Evolutionary conservation across 2,888 invertebrate species (phyloP).

Genomic region (Linnaemya vulpina): DNA sequence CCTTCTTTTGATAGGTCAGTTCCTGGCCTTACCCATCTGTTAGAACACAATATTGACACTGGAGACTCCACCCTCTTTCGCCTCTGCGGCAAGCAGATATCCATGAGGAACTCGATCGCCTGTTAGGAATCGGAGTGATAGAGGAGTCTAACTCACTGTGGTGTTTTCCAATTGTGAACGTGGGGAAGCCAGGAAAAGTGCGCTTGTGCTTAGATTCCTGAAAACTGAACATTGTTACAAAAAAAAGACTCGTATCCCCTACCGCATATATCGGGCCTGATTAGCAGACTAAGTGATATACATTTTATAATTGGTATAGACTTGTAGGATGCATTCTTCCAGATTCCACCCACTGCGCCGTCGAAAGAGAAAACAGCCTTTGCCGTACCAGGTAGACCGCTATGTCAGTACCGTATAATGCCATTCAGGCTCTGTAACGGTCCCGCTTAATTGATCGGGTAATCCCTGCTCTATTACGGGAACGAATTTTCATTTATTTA

Average conservation of each 20-base stretch:
- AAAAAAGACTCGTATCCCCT: neutral
- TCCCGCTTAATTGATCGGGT: too few relatives aligned
- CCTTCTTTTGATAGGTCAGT: neutral
- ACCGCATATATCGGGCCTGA: neutral
- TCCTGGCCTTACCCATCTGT: neutral
- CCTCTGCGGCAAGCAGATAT: neutral
- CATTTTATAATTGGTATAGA: neutral
- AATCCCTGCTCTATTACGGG: neutral
- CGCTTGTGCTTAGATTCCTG: neutral
- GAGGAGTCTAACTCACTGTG: neutral
- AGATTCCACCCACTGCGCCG: neutral
- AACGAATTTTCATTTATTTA: neutral
- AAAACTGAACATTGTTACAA: neutral
- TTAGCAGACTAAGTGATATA: neutral
- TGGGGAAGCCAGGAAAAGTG: neutral
- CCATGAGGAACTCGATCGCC: neutral
- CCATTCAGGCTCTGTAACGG: too few relatives aligned
- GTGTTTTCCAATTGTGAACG: neutral
- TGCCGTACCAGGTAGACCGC: too few relatives aligned
- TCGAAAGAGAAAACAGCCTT: slow-evolving; percentile 1
- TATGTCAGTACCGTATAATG: neutral
- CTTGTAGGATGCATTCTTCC: neutral
- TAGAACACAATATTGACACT: neutral
- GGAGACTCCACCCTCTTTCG: neutral
- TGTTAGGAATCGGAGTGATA: neutral